Evolutionary conservation across 2,113 vertebrate species (phyloP).

Genomic region (Sceloporus undulatus): DNA sequence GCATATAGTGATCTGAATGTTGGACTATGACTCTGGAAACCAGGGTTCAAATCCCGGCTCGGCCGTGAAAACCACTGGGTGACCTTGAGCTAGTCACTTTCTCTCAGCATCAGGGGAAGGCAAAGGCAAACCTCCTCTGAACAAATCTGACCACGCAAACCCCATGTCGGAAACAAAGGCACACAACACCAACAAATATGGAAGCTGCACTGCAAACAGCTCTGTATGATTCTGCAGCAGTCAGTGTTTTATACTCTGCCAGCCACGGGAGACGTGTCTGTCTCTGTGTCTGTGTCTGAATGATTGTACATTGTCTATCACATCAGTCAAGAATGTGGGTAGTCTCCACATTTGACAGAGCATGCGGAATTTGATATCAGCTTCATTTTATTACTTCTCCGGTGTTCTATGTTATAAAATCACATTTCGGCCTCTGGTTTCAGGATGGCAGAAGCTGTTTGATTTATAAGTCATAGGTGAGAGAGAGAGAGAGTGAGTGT

Average conservation of each 20-base stretch:
- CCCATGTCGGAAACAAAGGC: too few relatives aligned
- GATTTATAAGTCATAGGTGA: constrained; percentile 37
- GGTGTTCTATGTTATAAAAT: constrained; percentile 9
- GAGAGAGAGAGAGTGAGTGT: not conserved
- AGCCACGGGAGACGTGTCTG: not conserved
- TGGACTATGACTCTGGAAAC: too few relatives aligned
- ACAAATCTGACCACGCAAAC: too few relatives aligned
- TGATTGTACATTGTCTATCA: not conserved
- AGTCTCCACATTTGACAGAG: constrained; percentile 25
- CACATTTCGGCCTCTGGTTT: constrained; percentile 43
- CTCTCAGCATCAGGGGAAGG: too few relatives aligned
- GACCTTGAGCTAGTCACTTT: too few relatives aligned
- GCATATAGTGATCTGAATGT: too few relatives aligned
- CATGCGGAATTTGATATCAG: not conserved
- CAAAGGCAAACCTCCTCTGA: too few relatives aligned
- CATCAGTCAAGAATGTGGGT: constrained; percentile 11
- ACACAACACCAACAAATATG: too few relatives aligned
- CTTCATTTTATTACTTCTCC: constrained; percentile 22
- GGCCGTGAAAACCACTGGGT: too few relatives aligned
- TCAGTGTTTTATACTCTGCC: not conserved
- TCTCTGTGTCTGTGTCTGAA: not conserved
- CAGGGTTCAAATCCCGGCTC: too few relatives aligned
- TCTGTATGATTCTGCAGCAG: not conserved
- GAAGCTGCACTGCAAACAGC: not conserved
- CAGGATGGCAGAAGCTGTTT: constrained; percentile 33